Evolutionary conservation across 1,140 invertebrate species (phyloP), one percentile per base, ranked within the genome.

Genomic region (Cryptotermes secundus): DNA sequence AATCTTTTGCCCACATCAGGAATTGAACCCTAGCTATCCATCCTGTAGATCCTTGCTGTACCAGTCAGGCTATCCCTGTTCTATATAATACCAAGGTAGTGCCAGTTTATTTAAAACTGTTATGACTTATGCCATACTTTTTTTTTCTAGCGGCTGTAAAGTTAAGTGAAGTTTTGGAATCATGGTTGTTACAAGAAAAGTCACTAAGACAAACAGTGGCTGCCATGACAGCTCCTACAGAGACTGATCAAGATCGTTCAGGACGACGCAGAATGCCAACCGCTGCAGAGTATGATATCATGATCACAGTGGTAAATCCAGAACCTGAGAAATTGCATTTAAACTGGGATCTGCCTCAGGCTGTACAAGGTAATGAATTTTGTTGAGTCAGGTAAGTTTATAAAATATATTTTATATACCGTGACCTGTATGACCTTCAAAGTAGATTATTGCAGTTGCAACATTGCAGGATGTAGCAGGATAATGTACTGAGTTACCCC

Each of bases 281-380:
- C 22, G 90, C 91, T 85, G 88, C 92, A 14, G 92, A 92, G 14
- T 96, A 96, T 88, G 95, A 96, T 88, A 89, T 97, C 35, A 91
- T 96, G 31, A 92, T 97, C 24, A 96, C 94, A 2, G 89, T 96
- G 12, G 91, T 96, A 1, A 95, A 95, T 89, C 95, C 96, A 1
- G 92, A 95, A 86, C 96, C 96, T 16, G 92, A 95, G 79, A 90
- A 92, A 59, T 86, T 95, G 16, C 90, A 92, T 86, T 90, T 95
- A n/a, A 87, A 92, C n/a, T 94, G 95, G 93, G 91, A 96, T 88
- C 91, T 95, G 22, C 89, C 92, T 83, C 87, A 90, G 82, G 91
- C 94, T 65, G 89, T 93, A 3, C 88, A 92, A 86, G 91, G 94
- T 95, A 88, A 49, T 3, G 9, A 42, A 0, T 14, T 49, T 49